Evolutionary conservation across 2,113 vertebrate species (phyloP), one percentile per base, ranked within the genome.

Genomic region (Paradisaea rubra): DNA sequence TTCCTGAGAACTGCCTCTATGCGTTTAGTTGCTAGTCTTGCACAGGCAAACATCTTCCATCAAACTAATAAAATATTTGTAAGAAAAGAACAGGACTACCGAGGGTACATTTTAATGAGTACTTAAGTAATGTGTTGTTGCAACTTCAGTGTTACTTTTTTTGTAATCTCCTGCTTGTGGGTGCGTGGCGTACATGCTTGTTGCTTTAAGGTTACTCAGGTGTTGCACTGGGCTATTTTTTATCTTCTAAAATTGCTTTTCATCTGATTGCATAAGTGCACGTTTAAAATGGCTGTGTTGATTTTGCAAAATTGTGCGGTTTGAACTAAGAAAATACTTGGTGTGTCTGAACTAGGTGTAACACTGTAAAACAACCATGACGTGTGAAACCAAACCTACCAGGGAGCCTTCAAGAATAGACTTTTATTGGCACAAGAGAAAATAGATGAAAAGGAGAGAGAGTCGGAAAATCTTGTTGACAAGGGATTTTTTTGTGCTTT

Each of bases 151-250:
- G 14, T n/a, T 91, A 20, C 3, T 44, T 33, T 49, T 47, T 72
- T 35, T 25, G 20, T 65, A 9, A 41, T 69, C 45, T 49, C 4
- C n/a, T 41, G 2, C 21, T 68, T 88, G 33, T 17, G 18, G 24
- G 25, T 27, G 10, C 19, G 5, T 39, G 15, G 31, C 23, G 20
- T 19, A 22, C 1, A 0, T 66, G 18, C 16, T 41, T 71, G 4
- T 60, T 86, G 45, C n/a, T 79, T 22, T 68, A 30, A 47, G 15
- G 37, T 61, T 83, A 24, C 11, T 86, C 9, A 10, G 25, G 15
- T 77, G 20, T 71, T 90, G 18, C 10, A 7, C 9, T 82, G 12
- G 23, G 2, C 37, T 49, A 76, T 82, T 20, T 25, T 50, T 79
- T n/a, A 31, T 65, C 25, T 15, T 74, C 11, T 50, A 44, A 61